Percentiles rank a stretch among this genome's conserved stretches.
phyloP scores from a whole-genome alignment of 1,140 invertebrate genomes.

The Drosophila sulfurigaster region DNA sequence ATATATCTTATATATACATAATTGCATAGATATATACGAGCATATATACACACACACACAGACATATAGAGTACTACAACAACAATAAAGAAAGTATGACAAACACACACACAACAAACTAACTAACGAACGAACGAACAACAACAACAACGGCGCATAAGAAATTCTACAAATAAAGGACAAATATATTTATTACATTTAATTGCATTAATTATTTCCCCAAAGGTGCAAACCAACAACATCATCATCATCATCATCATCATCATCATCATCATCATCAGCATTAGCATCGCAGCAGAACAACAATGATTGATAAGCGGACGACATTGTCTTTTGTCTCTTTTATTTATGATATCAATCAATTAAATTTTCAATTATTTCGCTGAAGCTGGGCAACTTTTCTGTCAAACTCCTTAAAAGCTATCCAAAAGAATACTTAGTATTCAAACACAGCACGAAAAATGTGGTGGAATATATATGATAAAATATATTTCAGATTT shows the following conservation, averaged over 20 bases:
- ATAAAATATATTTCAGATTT: no score
- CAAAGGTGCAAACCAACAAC: no score
- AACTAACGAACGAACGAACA: constrained; percentile 25
- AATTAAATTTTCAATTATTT: no score
- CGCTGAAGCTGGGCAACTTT: no score
- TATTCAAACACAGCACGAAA: no score
- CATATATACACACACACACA: constrained; percentile 54
- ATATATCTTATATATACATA: constrained; percentile 46
- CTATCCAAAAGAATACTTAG: no score
- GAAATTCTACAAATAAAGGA: constrained; percentile 80
- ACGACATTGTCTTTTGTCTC: not conserved
- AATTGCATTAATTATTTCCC: constrained; percentile 20
- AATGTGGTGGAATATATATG: no score
- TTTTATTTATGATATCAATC: no score
- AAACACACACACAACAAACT: constrained; percentile 27
- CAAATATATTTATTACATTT: constrained; percentile 81
- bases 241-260: not conserved
- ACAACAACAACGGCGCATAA: constrained; percentile 37
- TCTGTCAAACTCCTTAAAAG: no score
- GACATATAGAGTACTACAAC: not conserved
- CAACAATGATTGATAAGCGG: not conserved
- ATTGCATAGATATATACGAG: constrained; percentile 61
- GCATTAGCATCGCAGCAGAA: not conserved
- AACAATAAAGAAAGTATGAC: constrained; percentile 43
- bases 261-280: not conserved